Evolutionary conservation across 53 echinoderm and acorn worm species (phyloP), one percentile per base, ranked within the genome.

Genomic region (Hippasteria phrygiana): DNA sequence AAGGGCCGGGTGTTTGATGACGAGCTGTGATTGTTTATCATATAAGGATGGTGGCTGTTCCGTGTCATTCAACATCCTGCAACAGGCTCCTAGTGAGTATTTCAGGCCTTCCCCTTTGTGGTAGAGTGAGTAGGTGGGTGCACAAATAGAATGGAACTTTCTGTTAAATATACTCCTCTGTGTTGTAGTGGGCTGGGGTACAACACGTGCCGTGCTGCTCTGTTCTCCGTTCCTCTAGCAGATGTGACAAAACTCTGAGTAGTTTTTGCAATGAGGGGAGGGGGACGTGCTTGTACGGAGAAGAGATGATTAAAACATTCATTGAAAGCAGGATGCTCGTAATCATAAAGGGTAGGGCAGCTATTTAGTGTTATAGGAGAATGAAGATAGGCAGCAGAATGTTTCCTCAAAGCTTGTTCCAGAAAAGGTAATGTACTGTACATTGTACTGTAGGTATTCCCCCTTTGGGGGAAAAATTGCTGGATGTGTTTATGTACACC

Each of bases 361-460:
- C 32, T 80, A 67, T 73, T 71, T 43, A 73, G 42, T 42, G 73
- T 41, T 24, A 6, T 8, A 20, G 43, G 8, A 65, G 66, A 66
- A 64, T 47, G 42, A 46, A 83, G 47, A 16, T 43, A 36, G 45
- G 54, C 66, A 43, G 71, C 69, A 70, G 50, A 46, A 70, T 70
- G 85, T 48, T 85, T 85, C 31, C 85, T 39, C 51, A 37, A 18
- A 22, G 85, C 35, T 37, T 53, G 18, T 71, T 85, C 38, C 70
- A 71, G 85, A 85, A 64, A 85, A 85, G 85, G 85, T 85, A 85
- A 85, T 16, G 17, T n/a, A n/a, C n/a, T n/a, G n/a, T n/a, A n/a
- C n/a, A n/a, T n/a, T n/a, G n/a, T n/a, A n/a, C n/a, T n/a, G n/a
- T n/a, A n/a, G n/a, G n/a, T n/a, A n/a, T n/a, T n/a, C n/a, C n/a